A percentile compares a stretch with the other conserved stretches of the same genome.
Conservation (phyloP, 2,888 invertebrate species). For the Zeuzera pyrina region DNA sequence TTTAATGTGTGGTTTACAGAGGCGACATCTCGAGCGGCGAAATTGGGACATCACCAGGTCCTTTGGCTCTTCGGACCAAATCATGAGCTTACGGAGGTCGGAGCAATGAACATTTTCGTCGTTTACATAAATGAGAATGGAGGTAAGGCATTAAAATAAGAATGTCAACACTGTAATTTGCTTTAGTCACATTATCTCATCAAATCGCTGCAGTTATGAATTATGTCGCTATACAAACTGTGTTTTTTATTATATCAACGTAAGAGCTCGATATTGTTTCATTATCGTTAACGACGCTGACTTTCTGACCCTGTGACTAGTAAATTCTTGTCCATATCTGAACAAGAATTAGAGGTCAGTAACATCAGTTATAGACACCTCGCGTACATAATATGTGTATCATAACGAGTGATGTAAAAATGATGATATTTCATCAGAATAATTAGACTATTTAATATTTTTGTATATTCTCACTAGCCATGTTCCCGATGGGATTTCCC, state of each 20-base stretch:
- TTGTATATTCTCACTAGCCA: too few relatives aligned
- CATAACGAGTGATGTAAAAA: constrained; percentile 9
- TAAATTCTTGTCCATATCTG: constrained; percentile 55
- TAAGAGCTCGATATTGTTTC: constrained; percentile 34
- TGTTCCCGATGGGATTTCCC: too few relatives aligned
- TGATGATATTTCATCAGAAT: constrained; percentile 7
- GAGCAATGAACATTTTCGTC: constrained; percentile 98
- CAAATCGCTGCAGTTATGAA: constrained; percentile 3
- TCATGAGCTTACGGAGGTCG: constrained; percentile 95
- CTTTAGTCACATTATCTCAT: background rate
- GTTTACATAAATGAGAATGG: constrained; percentile 90
- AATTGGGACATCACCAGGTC: constrained; percentile 91
- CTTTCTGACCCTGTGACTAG: constrained; percentile 54
- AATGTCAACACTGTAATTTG: background rate
- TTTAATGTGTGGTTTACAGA: too few relatives aligned
- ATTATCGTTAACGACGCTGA: constrained; percentile 38
- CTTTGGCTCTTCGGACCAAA: constrained; percentile 97
- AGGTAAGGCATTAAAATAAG: constrained; percentile 76
- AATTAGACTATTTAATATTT: too few relatives aligned
- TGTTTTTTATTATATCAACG: constrained; percentile 37
- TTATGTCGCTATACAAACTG: constrained; percentile 26
- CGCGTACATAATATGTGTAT: constrained; percentile 9
- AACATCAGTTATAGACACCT: constrained; percentile 34
- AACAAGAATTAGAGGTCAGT: constrained; percentile 50
- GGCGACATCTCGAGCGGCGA: constrained; percentile 83